phyloP scores from a whole-genome alignment of 2,113 vertebrate genomes.

The Myanophis thanlyinensis region DNA sequence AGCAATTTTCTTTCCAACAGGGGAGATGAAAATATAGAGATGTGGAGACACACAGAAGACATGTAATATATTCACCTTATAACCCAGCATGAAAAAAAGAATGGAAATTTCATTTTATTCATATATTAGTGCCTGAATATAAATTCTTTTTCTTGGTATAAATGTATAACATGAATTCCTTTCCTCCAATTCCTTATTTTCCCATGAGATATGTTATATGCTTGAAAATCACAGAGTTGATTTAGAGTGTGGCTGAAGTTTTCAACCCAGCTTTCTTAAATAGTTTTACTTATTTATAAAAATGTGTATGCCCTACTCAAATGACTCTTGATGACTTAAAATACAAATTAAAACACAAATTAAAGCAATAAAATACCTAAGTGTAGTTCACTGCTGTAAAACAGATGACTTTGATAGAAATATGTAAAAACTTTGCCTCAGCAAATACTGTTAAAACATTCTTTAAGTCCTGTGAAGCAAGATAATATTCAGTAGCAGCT shows the following conservation, averaged over 20 bases:
- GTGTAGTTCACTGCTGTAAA: neutral
- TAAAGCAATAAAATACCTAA: neutral
- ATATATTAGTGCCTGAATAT: neutral
- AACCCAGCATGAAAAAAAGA: neutral
- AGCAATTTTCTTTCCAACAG: constrained; percentile 20
- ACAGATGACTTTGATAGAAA: neutral
- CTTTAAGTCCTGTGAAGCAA: neutral
- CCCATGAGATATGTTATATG: neutral
- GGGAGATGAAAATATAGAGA: constrained; percentile 18
- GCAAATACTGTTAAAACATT: neutral
- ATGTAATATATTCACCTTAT: neutral
- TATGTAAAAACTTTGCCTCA: neutral
- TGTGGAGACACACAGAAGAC: neutral
- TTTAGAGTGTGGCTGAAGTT: neutral
- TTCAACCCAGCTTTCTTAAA: neutral
- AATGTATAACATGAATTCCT: neutral
- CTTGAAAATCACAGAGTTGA: neutral
- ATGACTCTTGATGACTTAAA: neutral
- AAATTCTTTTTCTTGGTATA: neutral
- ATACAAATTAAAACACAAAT: neutral
- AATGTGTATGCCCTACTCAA: neutral
- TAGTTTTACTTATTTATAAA: neutral
- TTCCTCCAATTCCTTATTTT: neutral
- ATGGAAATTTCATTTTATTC: neutral
- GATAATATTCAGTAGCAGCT: neutral